Base-by-base conservation (phyloP, 1,140 invertebrate species). In the Pemphigus obesinymphae region DNA sequence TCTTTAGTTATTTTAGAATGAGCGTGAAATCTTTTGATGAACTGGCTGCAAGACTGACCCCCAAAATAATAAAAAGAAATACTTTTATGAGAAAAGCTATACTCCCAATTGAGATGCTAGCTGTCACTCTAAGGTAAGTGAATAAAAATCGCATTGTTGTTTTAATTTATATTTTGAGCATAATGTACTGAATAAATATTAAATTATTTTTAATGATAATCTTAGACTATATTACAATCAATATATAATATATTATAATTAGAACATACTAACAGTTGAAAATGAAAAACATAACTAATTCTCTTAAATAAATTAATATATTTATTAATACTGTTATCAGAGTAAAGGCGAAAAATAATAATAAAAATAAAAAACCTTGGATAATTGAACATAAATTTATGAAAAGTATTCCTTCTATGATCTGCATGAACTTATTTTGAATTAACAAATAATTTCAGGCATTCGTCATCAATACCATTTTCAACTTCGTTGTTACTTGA, bases 1-100 rank as follows among this genome's bases (percentile, higher is more conserved):
- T 78, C 55, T 78, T 31, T 26, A 55, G 55, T 37, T 78, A 78
- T 37, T 78, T 53, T 23, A 10, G 50, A 23, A 78, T 78, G 53
- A 55, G 48, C 15, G 29, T 55, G 53, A 58, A 29, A 17, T 78
- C 50, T 17, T 78, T 78, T 40, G 75, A 78, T 31, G 75, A 78
- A 20, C 37, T 78, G 45, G 50, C n/a, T 10, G 50, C n/a, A 31
- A 75, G 48, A 75, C n/a, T 29, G 20, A 20, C 34, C 26, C 2
- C 10, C 29, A 55, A 78, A 78, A 78, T 78, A 34, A 31, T 17
- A 34, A 78, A 78, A 13, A 78, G 29, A 20, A 50, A 78, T 40
- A 78, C 53, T 34, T 55, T 37, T 55, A 34, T 78, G 75, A 78
- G 31, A 78, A 31, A 34, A 34, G 23, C 50, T 53, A 53, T 53